Evolutionary conservation across 2,797 vertebrate genomes (phyloP).

Genomic region (Erpetoichthys calabaricus): DNA sequence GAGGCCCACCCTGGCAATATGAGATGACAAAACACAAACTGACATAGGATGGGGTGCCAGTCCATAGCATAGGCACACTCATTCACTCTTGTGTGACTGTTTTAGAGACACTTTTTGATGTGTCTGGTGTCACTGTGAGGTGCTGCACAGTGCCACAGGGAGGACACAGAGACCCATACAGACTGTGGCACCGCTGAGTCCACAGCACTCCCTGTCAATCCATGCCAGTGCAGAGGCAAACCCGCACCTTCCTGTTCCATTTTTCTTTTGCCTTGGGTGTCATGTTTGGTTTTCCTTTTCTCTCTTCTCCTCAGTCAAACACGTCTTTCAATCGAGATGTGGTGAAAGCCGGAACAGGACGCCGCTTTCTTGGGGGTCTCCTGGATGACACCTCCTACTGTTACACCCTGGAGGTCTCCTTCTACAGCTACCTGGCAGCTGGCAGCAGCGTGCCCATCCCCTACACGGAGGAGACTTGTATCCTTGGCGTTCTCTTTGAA

Average conservation of each 20-base stretch:
- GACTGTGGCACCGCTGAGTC: no score
- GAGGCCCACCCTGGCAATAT: no score
- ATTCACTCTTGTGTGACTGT: no score
- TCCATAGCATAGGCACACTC: no score
- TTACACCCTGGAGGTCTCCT: conserved; percentile 95
- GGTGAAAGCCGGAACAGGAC: conserved; percentile 88
- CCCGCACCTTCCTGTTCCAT: conserved; percentile 40
- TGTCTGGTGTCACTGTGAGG: no score
- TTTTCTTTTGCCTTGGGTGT: conserved; percentile 33
- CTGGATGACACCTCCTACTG: conserved; percentile 87
- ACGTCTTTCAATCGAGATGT: conserved; percentile 87
- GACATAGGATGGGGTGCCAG: no score
- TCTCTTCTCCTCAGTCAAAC: conserved; percentile 56
- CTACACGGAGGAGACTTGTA: conserved; percentile 92
- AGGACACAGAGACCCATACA: no score
- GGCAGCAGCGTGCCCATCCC: conserved; percentile 65
- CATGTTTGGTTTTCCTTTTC: conserved; percentile 35
- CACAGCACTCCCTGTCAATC: conserved; percentile 60
- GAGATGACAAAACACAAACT: no score
- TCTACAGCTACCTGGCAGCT: conserved; percentile 81
- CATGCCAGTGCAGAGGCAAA: conserved; percentile 35
- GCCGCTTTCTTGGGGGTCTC: conserved; percentile 83
- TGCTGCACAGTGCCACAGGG: no score
- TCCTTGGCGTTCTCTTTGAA: conserved; percentile 47
- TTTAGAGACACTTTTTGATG: no score